Evolutionary conservation across 2,113 vertebrate genomes (phyloP).

Genomic region (Oreochromis niloticus): DNA sequence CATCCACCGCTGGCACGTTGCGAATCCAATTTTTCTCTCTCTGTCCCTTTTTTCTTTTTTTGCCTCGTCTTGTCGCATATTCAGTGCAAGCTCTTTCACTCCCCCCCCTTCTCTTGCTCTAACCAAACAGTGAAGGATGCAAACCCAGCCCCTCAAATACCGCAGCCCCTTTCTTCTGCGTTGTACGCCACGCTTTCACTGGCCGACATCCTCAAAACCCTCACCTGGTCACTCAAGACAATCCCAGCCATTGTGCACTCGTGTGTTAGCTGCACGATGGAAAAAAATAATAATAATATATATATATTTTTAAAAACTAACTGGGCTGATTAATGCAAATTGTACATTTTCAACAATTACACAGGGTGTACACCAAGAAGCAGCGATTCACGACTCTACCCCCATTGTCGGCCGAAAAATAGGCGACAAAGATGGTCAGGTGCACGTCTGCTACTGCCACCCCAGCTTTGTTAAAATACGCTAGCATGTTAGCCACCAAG

Average conservation of each 20-base stretch:
- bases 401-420: background rate
- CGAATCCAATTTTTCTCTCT: background rate
- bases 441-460: constrained; percentile 6
- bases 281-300: background rate
- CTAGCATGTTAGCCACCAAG: background rate
- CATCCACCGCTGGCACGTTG: background rate
- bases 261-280: background rate
- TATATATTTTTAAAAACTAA: fast-evolving
- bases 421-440: background rate
- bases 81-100: background rate
- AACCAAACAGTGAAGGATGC: constrained; percentile 26
- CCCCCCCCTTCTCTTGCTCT: constrained; percentile 12
- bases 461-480: background rate
- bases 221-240: background rate
- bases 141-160: constrained; percentile 59
- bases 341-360: background rate
- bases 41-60: background rate
- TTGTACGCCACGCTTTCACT: background rate
- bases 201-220: background rate
- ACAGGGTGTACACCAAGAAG: no score
- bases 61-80: constrained; percentile 56
- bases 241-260: background rate
- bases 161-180: constrained; percentile 38
- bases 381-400: background rate
- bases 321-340: background rate